These are phyloP conservation scores for Diadema setosum DNA, from an alignment of 35 echinoderm and acorn worm species.

Conservation along the genomic window DNA sequence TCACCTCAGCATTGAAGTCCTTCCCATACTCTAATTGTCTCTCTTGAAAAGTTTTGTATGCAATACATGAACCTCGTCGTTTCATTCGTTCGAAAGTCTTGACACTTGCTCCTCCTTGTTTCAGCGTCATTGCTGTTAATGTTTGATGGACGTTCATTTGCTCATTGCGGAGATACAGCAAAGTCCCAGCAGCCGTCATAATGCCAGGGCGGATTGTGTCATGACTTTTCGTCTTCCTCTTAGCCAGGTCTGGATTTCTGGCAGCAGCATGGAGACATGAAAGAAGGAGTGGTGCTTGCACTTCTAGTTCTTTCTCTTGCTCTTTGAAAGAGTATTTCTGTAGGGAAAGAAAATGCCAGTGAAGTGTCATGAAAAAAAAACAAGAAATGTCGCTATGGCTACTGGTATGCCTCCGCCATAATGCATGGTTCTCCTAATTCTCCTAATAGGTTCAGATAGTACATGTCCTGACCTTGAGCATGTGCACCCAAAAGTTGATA, in stretches of 20 bases:
- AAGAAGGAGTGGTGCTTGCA: background rate
- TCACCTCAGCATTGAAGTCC: slow-evolving; percentile 9
- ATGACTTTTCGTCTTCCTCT: background rate
- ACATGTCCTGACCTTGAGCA: too few relatives aligned
- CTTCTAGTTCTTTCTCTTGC: background rate
- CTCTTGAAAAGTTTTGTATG: background rate
- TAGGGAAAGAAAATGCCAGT: background rate
- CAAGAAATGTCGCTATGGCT: too few relatives aligned
- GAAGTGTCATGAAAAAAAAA: too few relatives aligned
- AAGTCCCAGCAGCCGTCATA: slow-evolving; percentile 6
- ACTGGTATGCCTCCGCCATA: too few relatives aligned
- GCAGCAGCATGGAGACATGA: background rate
- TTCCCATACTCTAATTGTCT: background rate
- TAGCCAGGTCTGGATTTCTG: background rate
- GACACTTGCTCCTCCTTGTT: slow-evolving; percentile 14
- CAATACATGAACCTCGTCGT: background rate
- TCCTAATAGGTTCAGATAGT: too few relatives aligned
- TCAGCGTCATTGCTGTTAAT: slow-evolving; percentile 18
- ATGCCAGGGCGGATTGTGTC: background rate
- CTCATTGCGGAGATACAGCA: slow-evolving; percentile 18
- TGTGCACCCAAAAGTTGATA: too few relatives aligned
- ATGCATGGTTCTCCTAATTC: too few relatives aligned
- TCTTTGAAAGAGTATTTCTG: background rate
- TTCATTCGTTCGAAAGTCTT: background rate
- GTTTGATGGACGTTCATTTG: slow-evolving; percentile 24